Conservation (phyloP, 2,888 invertebrate species). For the Dichetophora obliterata region DNA sequence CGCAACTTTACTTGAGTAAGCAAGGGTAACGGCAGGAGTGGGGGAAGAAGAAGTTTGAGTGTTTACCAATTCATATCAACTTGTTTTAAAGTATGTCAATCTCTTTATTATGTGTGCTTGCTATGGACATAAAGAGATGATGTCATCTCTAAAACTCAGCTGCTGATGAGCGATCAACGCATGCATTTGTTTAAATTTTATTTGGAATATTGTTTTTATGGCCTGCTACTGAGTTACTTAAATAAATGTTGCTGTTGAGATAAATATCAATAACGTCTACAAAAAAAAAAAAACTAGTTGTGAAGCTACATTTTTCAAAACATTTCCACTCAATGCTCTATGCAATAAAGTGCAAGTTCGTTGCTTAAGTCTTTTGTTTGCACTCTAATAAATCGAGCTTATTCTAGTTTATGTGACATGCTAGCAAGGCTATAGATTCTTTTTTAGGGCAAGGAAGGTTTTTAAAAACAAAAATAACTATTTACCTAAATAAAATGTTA, state of each 20-base stretch:
- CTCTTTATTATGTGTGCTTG: not conserved
- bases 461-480: no score
- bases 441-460: no score
- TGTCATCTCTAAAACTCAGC: constrained; percentile 7
- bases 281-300: no score
- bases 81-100: not conserved
- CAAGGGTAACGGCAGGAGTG: no score
- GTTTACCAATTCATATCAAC: not conserved
- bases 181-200: constrained; percentile 7
- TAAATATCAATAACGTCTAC: no score
- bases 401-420: not conserved
- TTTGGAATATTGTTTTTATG: not conserved
- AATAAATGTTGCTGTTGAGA: not conserved
- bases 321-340: no score
- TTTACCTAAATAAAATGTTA: no score
- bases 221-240: not conserved
- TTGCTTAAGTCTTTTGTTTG: constrained; percentile 26
- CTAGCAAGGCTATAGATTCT: no score
- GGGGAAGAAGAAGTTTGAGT: no score
- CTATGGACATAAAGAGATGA: not conserved
- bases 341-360: not conserved
- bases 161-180: not conserved
- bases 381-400: not conserved
- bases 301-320: no score
- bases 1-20: no score